Conservation (phyloP, 2,113 vertebrate genomes). For the Syngnathoides biaculeatus region DNA sequence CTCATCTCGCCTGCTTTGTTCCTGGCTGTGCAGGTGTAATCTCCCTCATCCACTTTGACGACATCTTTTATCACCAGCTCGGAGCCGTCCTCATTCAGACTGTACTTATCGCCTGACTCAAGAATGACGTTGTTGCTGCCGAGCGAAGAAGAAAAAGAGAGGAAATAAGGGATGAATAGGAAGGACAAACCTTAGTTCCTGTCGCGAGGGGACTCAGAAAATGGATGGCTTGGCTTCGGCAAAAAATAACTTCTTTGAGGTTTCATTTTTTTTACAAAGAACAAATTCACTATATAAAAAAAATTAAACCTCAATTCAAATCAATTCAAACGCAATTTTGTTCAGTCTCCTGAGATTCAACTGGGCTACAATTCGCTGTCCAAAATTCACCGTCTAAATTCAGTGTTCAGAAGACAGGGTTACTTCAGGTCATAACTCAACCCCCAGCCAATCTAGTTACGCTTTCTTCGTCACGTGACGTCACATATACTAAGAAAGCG, state of each 20-base stretch:
- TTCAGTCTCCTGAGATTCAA: too few species aligned
- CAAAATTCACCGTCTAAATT: too few species aligned
- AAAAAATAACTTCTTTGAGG: neutral
- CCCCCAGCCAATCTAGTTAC: too few species aligned
- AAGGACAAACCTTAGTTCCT: neutral
- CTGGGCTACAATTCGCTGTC: too few species aligned
- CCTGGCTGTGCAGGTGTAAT: slow-evolving; percentile 89
- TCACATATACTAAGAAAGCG: too few species aligned
- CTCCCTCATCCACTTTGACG: slow-evolving; percentile 89
- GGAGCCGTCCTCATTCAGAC: slow-evolving; percentile 84
- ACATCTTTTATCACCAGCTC: slow-evolving; percentile 86
- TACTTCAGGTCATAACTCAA: too few species aligned
- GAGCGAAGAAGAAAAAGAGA: neutral
- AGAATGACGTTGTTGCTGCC: slow-evolving; percentile 82
- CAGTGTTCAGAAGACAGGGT: too few species aligned
- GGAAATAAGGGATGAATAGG: slow-evolving; percentile 1
- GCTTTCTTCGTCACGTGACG: too few species aligned
- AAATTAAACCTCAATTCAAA: too few species aligned
- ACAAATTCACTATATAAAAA: too few species aligned
- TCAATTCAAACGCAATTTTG: too few species aligned
- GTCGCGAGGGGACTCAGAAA: neutral
- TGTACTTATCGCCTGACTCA: slow-evolving; percentile 83
- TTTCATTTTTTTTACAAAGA: too few species aligned
- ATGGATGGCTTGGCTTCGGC: neutral
- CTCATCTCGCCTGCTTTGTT: slow-evolving; percentile 92